Evolutionary conservation across 2,888 invertebrate genomes (phyloP), one percentile per base, ranked within the genome.

Genomic region (Campoletis raptor): DNA sequence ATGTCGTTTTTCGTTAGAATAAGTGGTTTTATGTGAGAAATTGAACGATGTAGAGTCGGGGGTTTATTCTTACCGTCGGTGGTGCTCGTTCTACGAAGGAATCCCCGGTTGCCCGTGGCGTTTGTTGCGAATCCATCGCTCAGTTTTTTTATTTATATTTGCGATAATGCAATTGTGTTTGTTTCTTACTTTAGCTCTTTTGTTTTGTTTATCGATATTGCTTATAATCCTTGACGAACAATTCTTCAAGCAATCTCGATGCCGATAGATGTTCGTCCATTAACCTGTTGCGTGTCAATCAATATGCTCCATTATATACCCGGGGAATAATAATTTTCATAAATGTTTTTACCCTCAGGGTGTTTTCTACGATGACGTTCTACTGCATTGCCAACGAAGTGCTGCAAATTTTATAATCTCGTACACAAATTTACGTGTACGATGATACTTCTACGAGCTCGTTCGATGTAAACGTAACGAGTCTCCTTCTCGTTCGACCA

Each of bases 271-370:
- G 40, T 78, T 90, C 90, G 87, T 86, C 90, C 90, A 89, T 92
- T 91, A 91, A 93, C 93, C 93, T 93, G 93, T 93, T 93, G 92
- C 91, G 90, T 88, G 90, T 82, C 87, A 92, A 91, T 88, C 87
- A 85, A 86, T 89, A 87, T 70, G 3, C 83, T 87, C 84, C 77
- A 89, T 89, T 86, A 87, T 40, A 66, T 21, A 79, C 45, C 61
- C 72, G 42, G 15, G 5, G 21, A 66, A 66, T 64, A 21, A 61
- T 54, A 18, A 24, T 74, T 45, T 24, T 18, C 10, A 64, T 30
- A 36, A 15, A 76, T 36, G n/a, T 24, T 30, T 48, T 67, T 69
- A 37, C 40, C 72, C 36, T 73, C 36, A 8, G 24, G 37, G 54
- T 54, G 54, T 52, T 37, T 54, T 37, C 54, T 73, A 73, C 72